Evolutionary conservation across 2,888 invertebrate species (phyloP), one percentile per base, ranked within the genome.

Genomic region (Latheticus oryzae): DNA sequence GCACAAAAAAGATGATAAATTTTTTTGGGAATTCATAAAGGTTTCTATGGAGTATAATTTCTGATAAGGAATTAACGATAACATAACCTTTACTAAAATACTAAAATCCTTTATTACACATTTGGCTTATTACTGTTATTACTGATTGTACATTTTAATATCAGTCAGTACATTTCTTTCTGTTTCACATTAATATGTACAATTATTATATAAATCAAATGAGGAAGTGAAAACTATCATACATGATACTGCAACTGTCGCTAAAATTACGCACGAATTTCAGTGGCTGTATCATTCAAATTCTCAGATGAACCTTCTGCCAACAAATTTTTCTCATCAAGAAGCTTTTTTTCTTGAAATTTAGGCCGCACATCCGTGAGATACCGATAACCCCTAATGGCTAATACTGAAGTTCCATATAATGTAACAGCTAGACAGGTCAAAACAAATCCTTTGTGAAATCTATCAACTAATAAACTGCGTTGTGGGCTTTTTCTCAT

Each of bases 371-470:
- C 72, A 5, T 82, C 79, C 0, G 82, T 80, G 52, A 81, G 78
- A 67, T 84, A 83, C 38, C 79, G 72, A 63, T 82, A 80, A 51
- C 77, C 78, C 52, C 82, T 77, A 61, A 76, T 61, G 19, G 82
- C 82, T 7, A 83, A 62, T 32, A 82, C 62, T 33, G 75, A 74
- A 16, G 79, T 76, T 26, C 83, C 84, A 67, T 79, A 81, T 0
- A 82, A 48, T 9, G 85, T 85, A 4, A 84, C 74, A 2, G 81
- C 85, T 24, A 85, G 73, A 66, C 85, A 85, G 9, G 79, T 73
- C 19, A 76, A 75, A 0, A 85, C 85, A 32, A 81, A 78, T 12
- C 83, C 83, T 69, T 80, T 82, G 67, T 86, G 86, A 19, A 85
- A 65, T 60, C 73, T 78, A 63, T 85, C 82, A 16, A 83, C 47